Evolutionary conservation across 1,140 invertebrate genomes (phyloP).

Genomic region (Drosophila subpulchrella): DNA sequence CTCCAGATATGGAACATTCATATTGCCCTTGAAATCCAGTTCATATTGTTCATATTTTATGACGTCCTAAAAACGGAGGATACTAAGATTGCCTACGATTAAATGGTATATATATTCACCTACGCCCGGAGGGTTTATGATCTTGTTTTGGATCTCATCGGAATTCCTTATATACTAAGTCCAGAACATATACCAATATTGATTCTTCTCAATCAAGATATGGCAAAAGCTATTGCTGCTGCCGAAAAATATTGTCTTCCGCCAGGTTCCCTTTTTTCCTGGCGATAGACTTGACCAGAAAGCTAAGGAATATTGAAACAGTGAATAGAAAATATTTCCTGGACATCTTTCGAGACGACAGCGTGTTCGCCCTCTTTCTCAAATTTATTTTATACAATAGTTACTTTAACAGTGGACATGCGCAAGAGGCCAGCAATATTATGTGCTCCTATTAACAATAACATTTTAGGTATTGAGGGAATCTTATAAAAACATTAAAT

Average conservation of each 20-base stretch:
- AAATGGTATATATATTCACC: neutral
- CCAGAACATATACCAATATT: constrained; percentile 26
- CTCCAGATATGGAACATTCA: neutral
- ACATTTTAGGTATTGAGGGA: too few species aligned
- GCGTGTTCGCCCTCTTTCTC: neutral
- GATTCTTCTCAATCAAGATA: constrained; percentile 6
- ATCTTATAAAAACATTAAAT: too few species aligned
- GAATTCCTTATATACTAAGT: constrained; percentile 13
- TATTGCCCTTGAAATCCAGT: neutral
- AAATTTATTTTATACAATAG: neutral
- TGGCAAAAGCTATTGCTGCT: too few species aligned
- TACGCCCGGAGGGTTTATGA: constrained; percentile 2
- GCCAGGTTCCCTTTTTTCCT: neutral
- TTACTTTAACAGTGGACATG: neutral
- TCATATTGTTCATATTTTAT: neutral
- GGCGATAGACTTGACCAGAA: neutral
- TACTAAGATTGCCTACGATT: neutral
- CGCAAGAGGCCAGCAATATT: neutral
- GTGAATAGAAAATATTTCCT: neutral
- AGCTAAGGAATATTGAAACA: neutral
- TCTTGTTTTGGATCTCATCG: constrained; percentile 21
- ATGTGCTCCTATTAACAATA: too few species aligned
- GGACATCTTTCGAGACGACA: neutral
- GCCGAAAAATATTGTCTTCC: too few species aligned
- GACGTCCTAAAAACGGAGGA: neutral